These are phyloP conservation scores for Oreotrochilus melanogaster DNA, from an alignment of 2,113 vertebrate species.

Conservation along the genomic window DNA sequence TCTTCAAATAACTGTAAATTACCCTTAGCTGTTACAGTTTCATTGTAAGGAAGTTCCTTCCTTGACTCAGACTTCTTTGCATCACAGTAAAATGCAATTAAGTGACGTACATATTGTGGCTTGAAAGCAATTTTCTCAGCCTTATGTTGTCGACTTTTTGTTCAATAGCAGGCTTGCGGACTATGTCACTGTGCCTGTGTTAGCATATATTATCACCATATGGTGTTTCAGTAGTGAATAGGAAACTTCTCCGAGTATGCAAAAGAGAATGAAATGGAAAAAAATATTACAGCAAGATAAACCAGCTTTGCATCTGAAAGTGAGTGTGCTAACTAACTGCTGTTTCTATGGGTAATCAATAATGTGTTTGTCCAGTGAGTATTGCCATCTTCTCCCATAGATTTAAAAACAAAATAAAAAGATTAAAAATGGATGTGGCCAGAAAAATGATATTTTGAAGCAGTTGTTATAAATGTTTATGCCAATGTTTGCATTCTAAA, in stretches of 20 bases:
- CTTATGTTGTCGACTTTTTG: slow-evolving; percentile 44
- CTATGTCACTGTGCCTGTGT: slow-evolving; percentile 39
- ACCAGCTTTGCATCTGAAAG: slow-evolving; percentile 31
- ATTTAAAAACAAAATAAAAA: not conserved
- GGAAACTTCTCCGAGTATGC: slow-evolving; percentile 5
- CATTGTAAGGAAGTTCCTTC: slow-evolving; percentile 42
- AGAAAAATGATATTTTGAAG: slow-evolving; percentile 24
- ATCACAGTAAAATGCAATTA: slow-evolving; percentile 45
- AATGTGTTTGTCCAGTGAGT: not conserved
- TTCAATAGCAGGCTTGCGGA: slow-evolving; percentile 37
- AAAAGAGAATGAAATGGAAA: slow-evolving; percentile 20
- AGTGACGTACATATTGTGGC: slow-evolving; percentile 27
- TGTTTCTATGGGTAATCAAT: not conserved
- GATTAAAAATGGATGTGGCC: not conserved
- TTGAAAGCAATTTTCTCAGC: slow-evolving; percentile 44
- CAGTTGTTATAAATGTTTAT: slow-evolving; percentile 16
- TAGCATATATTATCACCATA: slow-evolving; percentile 66
- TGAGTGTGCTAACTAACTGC: not conserved
- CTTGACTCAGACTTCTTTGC: slow-evolving; percentile 48
- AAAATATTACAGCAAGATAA: slow-evolving; percentile 27
- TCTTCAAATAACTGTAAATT: slow-evolving; percentile 35
- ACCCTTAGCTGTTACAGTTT: not conserved
- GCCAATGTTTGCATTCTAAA: not conserved
- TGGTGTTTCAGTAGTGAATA: slow-evolving; percentile 46
- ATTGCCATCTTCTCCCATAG: not conserved